Percentiles rank a stretch among this genome's conserved stretches.
Conservation (phyloP, 2,113 vertebrate species). For the Rhinichthys klamathensis region DNA sequence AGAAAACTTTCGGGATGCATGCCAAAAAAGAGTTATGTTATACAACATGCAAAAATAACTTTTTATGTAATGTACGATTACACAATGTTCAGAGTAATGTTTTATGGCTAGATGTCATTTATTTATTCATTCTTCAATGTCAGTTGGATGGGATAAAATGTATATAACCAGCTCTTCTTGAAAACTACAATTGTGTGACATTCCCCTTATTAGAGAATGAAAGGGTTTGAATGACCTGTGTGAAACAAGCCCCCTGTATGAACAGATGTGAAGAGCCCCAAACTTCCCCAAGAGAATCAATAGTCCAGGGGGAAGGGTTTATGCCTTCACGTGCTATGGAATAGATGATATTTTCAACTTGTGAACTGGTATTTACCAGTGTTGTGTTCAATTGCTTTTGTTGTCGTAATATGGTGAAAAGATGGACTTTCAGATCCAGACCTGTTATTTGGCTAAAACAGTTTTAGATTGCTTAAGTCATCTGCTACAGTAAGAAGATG, state of each 20-base stretch:
- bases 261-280: slow-evolving; percentile 26
- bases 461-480: too few relatives aligned
- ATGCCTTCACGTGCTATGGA: too few relatives aligned
- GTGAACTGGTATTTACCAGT: too few relatives aligned
- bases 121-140: not conserved
- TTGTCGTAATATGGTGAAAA: too few relatives aligned
- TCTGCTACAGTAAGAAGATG: too few relatives aligned
- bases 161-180: not conserved
- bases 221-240: slow-evolving; percentile 19
- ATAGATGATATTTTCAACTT: too few relatives aligned
- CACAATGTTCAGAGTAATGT: not conserved
- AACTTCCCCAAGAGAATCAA: slow-evolving; percentile 1
- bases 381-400: too few relatives aligned
- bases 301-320: not conserved
- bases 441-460: too few relatives aligned
- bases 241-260: slow-evolving; percentile 7
- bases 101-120: not conserved
- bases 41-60: not conserved
- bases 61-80: not conserved
- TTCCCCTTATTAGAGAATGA: not conserved
- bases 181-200: not conserved
- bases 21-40: not conserved
- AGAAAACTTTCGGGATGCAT: not conserved
- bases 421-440: too few relatives aligned
- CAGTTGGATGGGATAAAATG: not conserved